A percentile compares a stretch with the other conserved stretches of the same genome.
These are phyloP conservation scores for Laterallus jamaicensis DNA, from an alignment of 2,113 vertebrate species.

Conservation along the genomic window DNA sequence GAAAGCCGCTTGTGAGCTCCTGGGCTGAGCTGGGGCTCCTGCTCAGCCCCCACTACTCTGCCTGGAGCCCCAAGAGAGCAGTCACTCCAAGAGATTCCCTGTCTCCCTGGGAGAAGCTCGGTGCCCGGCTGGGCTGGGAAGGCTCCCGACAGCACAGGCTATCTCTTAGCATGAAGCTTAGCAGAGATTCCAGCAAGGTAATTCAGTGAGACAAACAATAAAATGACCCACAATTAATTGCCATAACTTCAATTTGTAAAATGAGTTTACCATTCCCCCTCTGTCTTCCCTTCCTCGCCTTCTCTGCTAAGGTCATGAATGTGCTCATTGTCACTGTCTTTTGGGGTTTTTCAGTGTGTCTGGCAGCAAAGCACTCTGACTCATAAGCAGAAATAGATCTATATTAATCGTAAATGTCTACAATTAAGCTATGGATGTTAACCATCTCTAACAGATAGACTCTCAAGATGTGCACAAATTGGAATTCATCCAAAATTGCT, in stretches of 20 bases:
- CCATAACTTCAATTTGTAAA: not conserved
- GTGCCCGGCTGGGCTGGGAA: not conserved
- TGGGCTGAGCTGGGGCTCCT: not conserved
- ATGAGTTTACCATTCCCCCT: not conserved
- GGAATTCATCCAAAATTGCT: not conserved
- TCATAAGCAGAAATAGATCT: conserved; percentile 28
- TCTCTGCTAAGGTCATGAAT: not conserved
- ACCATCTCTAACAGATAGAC: not conserved
- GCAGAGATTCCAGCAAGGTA: not conserved
- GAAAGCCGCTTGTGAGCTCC: not conserved
- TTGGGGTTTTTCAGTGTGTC: not conserved
- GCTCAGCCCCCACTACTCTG: fast-evolving
- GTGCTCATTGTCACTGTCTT: not conserved
- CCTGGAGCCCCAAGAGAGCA: not conserved
- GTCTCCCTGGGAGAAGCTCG: fast-evolving
- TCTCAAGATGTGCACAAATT: not conserved
- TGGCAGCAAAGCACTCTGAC: conserved; percentile 25
- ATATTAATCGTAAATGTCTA: conserved; percentile 31
- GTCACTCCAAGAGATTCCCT: not conserved
- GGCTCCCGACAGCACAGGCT: not conserved
- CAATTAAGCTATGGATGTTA: not conserved
- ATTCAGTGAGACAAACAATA: not conserved
- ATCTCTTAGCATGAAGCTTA: not conserved
- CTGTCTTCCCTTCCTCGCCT: not conserved
- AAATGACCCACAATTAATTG: not conserved